Percentiles rank a stretch among this genome's conserved stretches.
Conservation (phyloP, 2,113 vertebrate genomes). For the Saiga tatarica region DNA sequence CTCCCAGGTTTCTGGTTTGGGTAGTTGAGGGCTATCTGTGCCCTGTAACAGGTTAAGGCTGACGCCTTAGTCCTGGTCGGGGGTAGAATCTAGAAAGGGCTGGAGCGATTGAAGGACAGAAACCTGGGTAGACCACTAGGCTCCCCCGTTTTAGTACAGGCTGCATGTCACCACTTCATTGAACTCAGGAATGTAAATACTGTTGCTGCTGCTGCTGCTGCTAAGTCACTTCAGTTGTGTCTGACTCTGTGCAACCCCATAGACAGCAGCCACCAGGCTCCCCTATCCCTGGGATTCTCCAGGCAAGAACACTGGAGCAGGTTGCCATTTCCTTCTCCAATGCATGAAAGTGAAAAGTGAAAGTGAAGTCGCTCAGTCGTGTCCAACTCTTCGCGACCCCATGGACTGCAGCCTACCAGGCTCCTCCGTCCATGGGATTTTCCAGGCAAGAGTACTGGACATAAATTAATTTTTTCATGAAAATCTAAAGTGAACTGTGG, state of each 20-base stretch:
- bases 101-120: background rate
- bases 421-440: background rate
- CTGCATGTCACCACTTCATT: background rate
- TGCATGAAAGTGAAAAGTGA: background rate
- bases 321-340: background rate
- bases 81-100: background rate
- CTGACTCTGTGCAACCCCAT: background rate
- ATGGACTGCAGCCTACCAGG: background rate
- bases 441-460: background rate
- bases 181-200: background rate
- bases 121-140: background rate
- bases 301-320: background rate
- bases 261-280: background rate
- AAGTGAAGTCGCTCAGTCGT: background rate
- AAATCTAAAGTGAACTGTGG: background rate
- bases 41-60: background rate
- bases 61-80: accelerated
- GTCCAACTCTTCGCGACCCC: accelerated
- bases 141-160: background rate
- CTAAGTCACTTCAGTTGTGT: background rate
- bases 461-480: background rate
- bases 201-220: background rate
- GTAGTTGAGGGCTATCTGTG: background rate
- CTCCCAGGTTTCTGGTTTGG: background rate
- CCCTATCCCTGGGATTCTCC: background rate